phyloP scores from a whole-genome alignment of 2,113 vertebrate species.

The Stercorarius parasiticus region DNA sequence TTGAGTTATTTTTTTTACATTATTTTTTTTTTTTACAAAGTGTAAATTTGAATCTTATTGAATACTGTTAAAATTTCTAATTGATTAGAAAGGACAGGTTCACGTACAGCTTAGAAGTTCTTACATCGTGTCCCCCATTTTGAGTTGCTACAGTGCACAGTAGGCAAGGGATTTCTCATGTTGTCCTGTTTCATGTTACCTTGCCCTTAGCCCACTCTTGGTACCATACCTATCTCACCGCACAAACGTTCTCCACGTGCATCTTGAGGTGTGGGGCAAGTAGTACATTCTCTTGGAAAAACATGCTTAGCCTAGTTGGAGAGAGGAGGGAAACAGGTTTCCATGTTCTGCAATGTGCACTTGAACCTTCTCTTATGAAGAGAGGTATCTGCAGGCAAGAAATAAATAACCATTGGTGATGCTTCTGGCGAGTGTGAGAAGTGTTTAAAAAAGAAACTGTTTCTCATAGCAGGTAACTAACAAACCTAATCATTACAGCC shows the following conservation, averaged over 20 bases:
- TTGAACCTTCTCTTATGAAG: not conserved
- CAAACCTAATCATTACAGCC: not conserved
- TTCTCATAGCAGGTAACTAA: not conserved
- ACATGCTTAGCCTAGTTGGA: not conserved
- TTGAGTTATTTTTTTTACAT: not conserved
- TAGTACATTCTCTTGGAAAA: not conserved
- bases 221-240: not conserved
- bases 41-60: not conserved
- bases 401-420: not conserved
- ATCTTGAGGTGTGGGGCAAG: not conserved
- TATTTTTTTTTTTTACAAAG: not conserved
- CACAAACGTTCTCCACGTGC: not conserved
- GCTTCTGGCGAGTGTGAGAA: not conserved
- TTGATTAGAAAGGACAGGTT: not conserved
- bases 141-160: not conserved
- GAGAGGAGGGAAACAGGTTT: not conserved
- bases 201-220: not conserved
- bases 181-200: not conserved
- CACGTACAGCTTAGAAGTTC: not conserved
- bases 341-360: not conserved
- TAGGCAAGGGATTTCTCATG: not conserved
- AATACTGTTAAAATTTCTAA: not conserved
- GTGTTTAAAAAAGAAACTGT: not conserved
- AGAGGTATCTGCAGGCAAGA: not conserved
- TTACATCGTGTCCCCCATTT: not conserved